A percentile compares a stretch with the other conserved stretches of the same genome.
Conservation (phyloP, 2,797 vertebrate species). For the Buphagus erythrorhynchus region DNA sequence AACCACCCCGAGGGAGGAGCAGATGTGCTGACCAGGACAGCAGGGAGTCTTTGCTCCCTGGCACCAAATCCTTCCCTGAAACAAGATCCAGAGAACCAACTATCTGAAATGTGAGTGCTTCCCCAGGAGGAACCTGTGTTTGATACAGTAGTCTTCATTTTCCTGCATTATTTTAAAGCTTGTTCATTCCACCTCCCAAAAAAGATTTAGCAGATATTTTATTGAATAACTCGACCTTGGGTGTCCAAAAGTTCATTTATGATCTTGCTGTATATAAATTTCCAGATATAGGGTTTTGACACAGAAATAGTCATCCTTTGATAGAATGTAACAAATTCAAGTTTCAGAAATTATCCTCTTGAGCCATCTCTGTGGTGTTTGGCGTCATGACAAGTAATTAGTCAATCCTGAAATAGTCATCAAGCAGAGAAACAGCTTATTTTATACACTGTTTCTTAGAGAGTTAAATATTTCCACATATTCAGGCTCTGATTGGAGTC, state of each 20-base stretch:
- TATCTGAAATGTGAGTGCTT: background rate
- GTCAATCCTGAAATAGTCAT: constrained; percentile 75
- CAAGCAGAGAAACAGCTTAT: constrained; percentile 68
- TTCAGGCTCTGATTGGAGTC: constrained; percentile 69
- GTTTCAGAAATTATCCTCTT: constrained; percentile 67
- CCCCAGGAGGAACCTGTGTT: background rate
- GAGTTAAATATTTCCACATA: constrained; percentile 75
- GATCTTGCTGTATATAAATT: constrained; percentile 49
- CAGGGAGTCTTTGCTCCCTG: background rate
- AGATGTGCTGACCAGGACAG: background rate
- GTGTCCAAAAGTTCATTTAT: constrained; percentile 64
- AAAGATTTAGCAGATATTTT: background rate
- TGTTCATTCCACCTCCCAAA: background rate
- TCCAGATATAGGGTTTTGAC: constrained; percentile 37
- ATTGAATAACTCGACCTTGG: background rate
- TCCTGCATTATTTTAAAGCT: constrained; percentile 8
- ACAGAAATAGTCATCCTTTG: constrained; percentile 59
- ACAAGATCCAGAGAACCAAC: background rate
- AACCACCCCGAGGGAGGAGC: background rate
- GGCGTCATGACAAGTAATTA: constrained; percentile 69
- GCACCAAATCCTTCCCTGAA: background rate
- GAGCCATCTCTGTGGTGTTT: constrained; percentile 64
- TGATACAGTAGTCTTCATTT: constrained; percentile 3
- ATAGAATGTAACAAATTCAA: constrained; percentile 60
- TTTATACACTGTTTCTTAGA: constrained; percentile 75